Evolutionary conservation across 2,113 vertebrate genomes (phyloP), one percentile per base, ranked within the genome.

Genomic region (Xenotilapia caudafasciata): DNA sequence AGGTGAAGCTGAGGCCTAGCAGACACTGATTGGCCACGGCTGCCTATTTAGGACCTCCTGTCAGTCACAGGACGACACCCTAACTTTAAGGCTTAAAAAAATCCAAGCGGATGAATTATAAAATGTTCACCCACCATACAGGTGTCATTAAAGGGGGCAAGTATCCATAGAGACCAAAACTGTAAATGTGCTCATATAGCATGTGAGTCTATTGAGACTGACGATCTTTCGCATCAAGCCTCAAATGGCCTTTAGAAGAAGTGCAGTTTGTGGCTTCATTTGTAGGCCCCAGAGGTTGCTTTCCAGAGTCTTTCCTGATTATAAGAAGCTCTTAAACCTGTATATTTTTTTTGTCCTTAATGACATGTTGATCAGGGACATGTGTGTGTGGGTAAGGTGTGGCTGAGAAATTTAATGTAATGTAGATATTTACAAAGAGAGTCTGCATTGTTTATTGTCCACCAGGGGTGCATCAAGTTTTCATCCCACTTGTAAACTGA

Each of bases 291-390:
- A 45, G 8, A 73, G 5, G 0, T 70, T 70, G 35, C 9, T 73
- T 45, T 45, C 40, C 0, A 0, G 2, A 28, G 68, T 75, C 23
- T 47, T 28, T 45, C 23, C 23, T 75, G 68, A 75, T 2, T 47
- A 28, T 47, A 28, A 75, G 68, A 47, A 26, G 23, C 40, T 75
- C 40, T 75, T 75, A 75, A 75, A 19, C 14, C 23, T 11, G 40
- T 45, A 47, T 45, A 17, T 10, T 28, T 47, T 3, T 19, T 51
- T 35, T 0, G 7, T 79, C 26, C 1, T 79, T 21, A 9, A 35
- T 53, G 28, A 53, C 28, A 35, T 35, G 5, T 35, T 79, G 49
- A 53, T 79, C 28, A 79, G 0, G 1, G 7, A 79, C 23, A 7
- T 28, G 0, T 33, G 31, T 31, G 28, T 65, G 33, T 65, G 60